Evolutionary conservation across 2,888 invertebrate species (phyloP), one percentile per base, ranked within the genome.

Genomic region (Nemapogon koenigi): DNA sequence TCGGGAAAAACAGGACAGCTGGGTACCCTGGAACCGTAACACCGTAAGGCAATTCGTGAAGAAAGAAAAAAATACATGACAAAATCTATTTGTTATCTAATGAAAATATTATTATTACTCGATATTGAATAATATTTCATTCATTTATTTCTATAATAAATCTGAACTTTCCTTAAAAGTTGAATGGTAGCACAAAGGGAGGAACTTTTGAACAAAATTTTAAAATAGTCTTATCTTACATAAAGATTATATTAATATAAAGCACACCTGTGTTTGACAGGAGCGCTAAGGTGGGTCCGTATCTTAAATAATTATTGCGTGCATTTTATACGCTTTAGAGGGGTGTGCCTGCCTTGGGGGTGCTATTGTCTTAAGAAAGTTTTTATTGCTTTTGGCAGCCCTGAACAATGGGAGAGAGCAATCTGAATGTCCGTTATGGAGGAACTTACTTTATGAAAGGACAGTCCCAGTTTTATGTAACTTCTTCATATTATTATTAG

Each of bases 301-400:
- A 62, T 62, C 63, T 62, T 65, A 67, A 68, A 72, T 75, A 75
- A 76, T 76, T 75, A 75, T 71, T 62, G 55, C 64, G 67, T 63
- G 67, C 61, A 70, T 70, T 67, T 67, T 67, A 64, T 28, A 27
- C 18, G n/a, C n/a, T n/a, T n/a, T n/a, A 28, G 28, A 17, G 28
- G 55, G 70, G 67, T 62, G 63, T 63, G 14, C 16, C 56, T 48
- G 54, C 73, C 78, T 73, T 50, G 59, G 52, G 76, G 78, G 70
- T 64, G 66, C 72, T 70, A 76, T 78, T 78, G 78, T 78, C 65
- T 76, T 76, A 69, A 70, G 63, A 53, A 51, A 55, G 50, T 75
- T 73, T 76, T 78, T 76, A 69, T 73, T 70, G 63, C 66, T 69
- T 66, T 62, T 67, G 60, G 67, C 70, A 66, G 67, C 67, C 67